Percentiles rank a stretch among this genome's conserved stretches.
These are phyloP conservation scores for Oscheius sp. DNA, from an alignment of 2,888 invertebrate species.

Conservation along the genomic window DNA sequence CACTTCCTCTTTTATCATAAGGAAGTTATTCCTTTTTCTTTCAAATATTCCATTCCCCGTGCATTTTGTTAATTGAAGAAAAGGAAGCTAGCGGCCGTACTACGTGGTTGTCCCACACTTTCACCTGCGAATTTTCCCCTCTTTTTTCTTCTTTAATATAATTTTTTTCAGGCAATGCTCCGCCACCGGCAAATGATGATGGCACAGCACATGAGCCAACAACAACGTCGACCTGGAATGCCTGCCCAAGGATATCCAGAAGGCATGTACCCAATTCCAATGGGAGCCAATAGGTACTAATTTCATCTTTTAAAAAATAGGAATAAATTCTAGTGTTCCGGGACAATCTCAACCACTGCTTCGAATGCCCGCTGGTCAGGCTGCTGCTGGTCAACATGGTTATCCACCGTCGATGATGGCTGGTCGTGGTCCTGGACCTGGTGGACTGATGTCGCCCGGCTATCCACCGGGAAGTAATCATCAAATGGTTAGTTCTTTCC, in stretches of 20 bases:
- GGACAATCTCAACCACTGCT: constrained; percentile 35
- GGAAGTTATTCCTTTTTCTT: too few species aligned
- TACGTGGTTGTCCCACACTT: too few species aligned
- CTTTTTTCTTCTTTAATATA: neutral
- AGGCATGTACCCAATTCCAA: constrained; percentile 28
- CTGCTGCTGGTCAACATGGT: constrained; percentile 21
- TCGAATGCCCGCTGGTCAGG: constrained; percentile 24
- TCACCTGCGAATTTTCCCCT: neutral
- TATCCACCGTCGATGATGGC: constrained; percentile 30
- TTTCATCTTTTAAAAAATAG: neutral
- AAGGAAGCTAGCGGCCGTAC: too few species aligned
- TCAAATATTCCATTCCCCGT: too few species aligned
- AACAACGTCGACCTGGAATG: constrained; percentile 23
- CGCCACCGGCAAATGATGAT: constrained; percentile 8
- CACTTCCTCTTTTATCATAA: too few species aligned
- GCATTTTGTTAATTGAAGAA: too few species aligned
- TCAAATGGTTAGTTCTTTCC: constrained; percentile 30
- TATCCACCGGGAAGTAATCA: constrained; percentile 31
- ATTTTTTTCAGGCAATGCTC: constrained; percentile 4
- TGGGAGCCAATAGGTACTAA: constrained; percentile 36
- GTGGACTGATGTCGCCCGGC: constrained; percentile 32
- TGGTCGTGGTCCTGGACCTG: neutral
- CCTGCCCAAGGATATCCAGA: constrained; percentile 13
- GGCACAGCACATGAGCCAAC: constrained; percentile 14
- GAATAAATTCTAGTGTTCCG: constrained; percentile 26